Evolutionary conservation across 2,797 vertebrate species (phyloP), one percentile per base, ranked within the genome.

Genomic region (Alosa sapidissima): DNA sequence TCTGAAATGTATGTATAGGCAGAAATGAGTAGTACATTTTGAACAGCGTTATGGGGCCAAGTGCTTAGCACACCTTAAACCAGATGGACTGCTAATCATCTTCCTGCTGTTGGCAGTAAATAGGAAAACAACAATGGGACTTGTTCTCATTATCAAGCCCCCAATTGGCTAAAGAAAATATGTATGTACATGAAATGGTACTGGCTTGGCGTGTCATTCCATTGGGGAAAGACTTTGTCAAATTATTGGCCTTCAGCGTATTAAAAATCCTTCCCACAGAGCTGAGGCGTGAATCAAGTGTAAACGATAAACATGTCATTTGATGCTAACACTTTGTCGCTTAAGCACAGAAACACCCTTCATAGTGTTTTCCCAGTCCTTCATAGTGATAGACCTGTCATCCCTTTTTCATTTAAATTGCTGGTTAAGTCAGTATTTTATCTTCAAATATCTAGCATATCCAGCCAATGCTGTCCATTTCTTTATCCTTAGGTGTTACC

Each of bases 361-460:
- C 6, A 58, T 58, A 62, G 58, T 62, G 8, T 62, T 62, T 10
- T 1, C 58, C n/a, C 6, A 8, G 58, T 62, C 58, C 7, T 24
- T 24, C 1, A 62, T 24, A 62, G n/a, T 58, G 19, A 58, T 58
- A 58, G 41, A 41, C 41, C 33, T 75, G 16, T 78, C 41, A 16
- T 1, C 16, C 72, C 41, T 47, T 47, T 47, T 19, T 47, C 41
- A 47, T 21, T 21, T 78, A 47, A 75, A 33, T 16, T 47, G 72
- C 72, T 78, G 72, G 72, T 78, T 16, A 78, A 78, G 72, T 78
- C 72, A 78, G 72, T 75, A 75, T 78, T 78, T 75, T 13, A 78
- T 36, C 65, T 78, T 45, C 6, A 78, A 78, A 36, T 36, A 78
- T 78, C 72, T 78, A 78, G 16, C 36, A 21, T 78, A 45, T 78